Evolutionary conservation across 2,113 vertebrate genomes (phyloP).

Genomic region (Channa maculata): DNA sequence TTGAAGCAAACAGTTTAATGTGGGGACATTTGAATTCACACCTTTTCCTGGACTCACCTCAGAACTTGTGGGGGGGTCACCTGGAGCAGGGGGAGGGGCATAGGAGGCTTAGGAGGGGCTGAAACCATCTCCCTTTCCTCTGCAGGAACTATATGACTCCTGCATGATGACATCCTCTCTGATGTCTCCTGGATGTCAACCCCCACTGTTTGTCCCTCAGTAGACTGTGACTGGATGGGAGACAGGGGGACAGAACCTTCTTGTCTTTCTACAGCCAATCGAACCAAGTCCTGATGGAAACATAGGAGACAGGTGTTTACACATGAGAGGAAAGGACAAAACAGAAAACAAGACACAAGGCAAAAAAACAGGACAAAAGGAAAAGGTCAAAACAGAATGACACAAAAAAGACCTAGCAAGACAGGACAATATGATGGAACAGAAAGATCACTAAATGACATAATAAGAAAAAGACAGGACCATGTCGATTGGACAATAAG

Average conservation of each 20-base stretch:
- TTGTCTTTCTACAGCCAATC: slow-evolving; percentile 89
- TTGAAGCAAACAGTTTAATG: too few relatives aligned
- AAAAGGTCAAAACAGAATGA: not conserved
- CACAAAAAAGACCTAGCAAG: too few relatives aligned
- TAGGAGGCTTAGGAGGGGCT: slow-evolving; percentile 89
- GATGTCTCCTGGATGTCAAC: not conserved
- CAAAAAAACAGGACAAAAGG: not conserved
- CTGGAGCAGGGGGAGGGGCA: slow-evolving; percentile 54
- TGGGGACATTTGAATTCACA: too few relatives aligned
- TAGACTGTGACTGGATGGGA: slow-evolving; percentile 82
- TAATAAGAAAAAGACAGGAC: too few relatives aligned
- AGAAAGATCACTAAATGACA: too few relatives aligned
- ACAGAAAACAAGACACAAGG: not conserved
- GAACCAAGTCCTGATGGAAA: slow-evolving; percentile 89
- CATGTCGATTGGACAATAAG: too few relatives aligned
- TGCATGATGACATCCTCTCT: not conserved
- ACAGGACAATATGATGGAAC: not conserved
- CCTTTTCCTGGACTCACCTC: slow-evolving; percentile 22
- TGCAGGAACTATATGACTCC: not conserved
- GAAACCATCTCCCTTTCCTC: not conserved
- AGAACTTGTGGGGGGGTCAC: not conserved
- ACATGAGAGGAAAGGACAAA: not conserved
- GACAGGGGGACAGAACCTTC: slow-evolving; percentile 88
- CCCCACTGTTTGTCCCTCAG: slow-evolving; percentile 50
- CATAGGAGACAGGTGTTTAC: not conserved